Evolutionary conservation across 2,113 vertebrate species (phyloP), one percentile per base, ranked within the genome.

Genomic region (Microcebus tavaratra): DNA sequence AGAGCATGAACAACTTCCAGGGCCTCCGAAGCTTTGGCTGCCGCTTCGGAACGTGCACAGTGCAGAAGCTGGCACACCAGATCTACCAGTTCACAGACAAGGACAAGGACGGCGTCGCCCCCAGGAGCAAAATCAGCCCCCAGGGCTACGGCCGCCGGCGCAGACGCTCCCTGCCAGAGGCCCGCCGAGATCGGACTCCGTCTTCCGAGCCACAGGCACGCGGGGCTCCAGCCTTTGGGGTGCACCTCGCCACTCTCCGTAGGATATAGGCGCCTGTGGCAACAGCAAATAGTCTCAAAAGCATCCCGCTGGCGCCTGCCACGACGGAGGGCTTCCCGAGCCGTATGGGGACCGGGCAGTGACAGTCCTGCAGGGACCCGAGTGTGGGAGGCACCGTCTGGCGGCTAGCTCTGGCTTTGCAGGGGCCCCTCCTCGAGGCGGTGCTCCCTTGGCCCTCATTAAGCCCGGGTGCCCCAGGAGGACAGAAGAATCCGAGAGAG

Each of bases 61-160:
- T 99, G 97, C 99, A 99, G 90, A 99, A 99, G 92, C 96, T 99
- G 97, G 99, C 99, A 20, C 99, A 99, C 91, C 99, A 99, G 82
- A 98, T 99, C 98, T 99, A 99, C 98, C 98, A 99, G 95, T 97
- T 99, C 75, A 99, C 98, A 10, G 99, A 98, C 98, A 99, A 99
- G 96, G 91, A 98, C 1, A 99, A 99, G 97, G 99, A 98, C 76
- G 97, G 94, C 81, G 98, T 76, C 12, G 99, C 99, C 11, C 99
- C 99, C 0, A 11, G 95, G 12, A 98, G 65, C 90, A 99, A 99
- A 98, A 99, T 99, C 97, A 99, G 99, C 90, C 98, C 99, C 0
- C 98, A 98, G 36, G 99, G 99, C 97, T 99, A 99, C 39, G 99
- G 99, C 88, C 99, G 99, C 57, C 98, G 99, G 92, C 99, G 99